These are phyloP conservation scores for Papilio demoleus DNA, from an alignment of 2,888 invertebrate genomes.

Conservation along the genomic window DNA sequence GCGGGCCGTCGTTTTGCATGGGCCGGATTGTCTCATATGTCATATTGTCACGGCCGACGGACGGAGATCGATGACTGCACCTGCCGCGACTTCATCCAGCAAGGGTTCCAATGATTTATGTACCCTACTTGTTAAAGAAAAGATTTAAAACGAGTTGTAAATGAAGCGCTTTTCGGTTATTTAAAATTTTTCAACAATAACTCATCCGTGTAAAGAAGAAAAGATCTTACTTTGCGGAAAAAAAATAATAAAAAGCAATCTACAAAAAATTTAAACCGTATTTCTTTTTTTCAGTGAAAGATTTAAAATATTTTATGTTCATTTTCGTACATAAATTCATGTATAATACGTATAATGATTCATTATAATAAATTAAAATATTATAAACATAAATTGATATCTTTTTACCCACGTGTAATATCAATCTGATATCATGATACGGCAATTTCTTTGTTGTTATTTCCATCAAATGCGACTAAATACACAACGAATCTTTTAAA, in stretches of 20 bases:
- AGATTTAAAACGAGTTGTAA: conserved; percentile 25
- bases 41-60: conserved; percentile 73
- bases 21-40: conserved; percentile 79
- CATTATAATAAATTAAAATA: conserved; percentile 1
- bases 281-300: no score
- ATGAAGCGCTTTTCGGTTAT: background rate
- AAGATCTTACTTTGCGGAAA: background rate
- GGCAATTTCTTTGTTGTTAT: conserved; percentile 31
- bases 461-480: conserved; percentile 30
- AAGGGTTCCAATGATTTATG: conserved; percentile 43
- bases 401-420: conserved; percentile 2
- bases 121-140: conserved; percentile 19
- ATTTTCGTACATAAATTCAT: background rate
- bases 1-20: conserved; percentile 71
- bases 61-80: conserved; percentile 80
- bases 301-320: no score
- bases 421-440: conserved; percentile 27
- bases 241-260: background rate
- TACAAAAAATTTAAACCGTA: background rate
- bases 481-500: conserved; percentile 2
- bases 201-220: background rate
- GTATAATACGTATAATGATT: background rate
- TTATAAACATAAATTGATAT: background rate
- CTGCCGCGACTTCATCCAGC: conserved; percentile 57
- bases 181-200: conserved; percentile 4